These are phyloP conservation scores for Bos javanicus DNA, from an alignment of 2,113 vertebrate species.

Conservation along the genomic window DNA sequence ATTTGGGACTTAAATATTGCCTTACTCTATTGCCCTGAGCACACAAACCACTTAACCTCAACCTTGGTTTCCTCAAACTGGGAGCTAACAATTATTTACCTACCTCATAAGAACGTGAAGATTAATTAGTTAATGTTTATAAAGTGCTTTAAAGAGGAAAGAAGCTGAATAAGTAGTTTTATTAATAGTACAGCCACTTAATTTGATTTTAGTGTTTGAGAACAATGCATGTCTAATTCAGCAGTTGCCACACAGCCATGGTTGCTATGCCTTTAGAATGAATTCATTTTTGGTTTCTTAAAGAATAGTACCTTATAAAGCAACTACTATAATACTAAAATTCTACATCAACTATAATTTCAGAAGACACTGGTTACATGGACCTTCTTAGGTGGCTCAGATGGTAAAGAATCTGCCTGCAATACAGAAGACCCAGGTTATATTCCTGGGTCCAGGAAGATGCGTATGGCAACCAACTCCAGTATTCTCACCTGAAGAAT, in stretches of 20 bases:
- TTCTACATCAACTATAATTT: neutral
- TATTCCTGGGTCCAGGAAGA: neutral
- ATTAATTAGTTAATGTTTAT: slow-evolving; percentile 73
- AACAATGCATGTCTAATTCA: slow-evolving; percentile 20
- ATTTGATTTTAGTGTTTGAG: slow-evolving; percentile 56
- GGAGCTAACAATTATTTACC: slow-evolving; percentile 61
- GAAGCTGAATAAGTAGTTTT: slow-evolving; percentile 39
- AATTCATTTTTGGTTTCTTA: neutral
- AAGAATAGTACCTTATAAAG: neutral
- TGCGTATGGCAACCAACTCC: neutral
- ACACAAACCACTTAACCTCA: slow-evolving; percentile 54
- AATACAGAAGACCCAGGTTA: neutral
- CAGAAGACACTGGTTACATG: neutral
- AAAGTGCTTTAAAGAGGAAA: slow-evolving; percentile 56
- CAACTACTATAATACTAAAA: neutral
- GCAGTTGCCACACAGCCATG: neutral
- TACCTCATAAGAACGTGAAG: slow-evolving; percentile 36
- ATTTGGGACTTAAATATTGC: slow-evolving; percentile 51
- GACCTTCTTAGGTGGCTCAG: neutral
- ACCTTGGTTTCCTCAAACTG: slow-evolving; percentile 47
- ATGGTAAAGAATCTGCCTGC: neutral
- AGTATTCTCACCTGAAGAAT: neutral
- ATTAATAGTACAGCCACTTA: slow-evolving; percentile 50
- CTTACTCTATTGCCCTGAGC: slow-evolving; percentile 31
- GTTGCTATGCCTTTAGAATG: neutral